Percentiles rank a stretch among this genome's conserved stretches.
These are phyloP conservation scores for Lasioglossum villosulum DNA, from an alignment of 2,888 invertebrate genomes.

Conservation along the genomic window DNA sequence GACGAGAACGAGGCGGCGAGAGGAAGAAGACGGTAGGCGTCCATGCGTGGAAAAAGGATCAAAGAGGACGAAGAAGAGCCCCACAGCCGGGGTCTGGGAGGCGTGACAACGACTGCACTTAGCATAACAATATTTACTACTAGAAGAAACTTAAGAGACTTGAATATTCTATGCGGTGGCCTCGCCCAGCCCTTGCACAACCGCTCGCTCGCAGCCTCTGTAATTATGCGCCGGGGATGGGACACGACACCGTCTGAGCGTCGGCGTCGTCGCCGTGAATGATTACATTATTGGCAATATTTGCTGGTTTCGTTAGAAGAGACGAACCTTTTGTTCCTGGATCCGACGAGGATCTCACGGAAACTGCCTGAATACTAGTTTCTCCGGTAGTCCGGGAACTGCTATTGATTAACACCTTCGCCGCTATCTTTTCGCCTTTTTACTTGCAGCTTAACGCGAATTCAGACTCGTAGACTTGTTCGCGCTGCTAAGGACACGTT, in stretches of 20 bases:
- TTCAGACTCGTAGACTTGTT: neutral
- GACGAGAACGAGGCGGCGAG: neutral
- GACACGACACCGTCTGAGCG: slow-evolving; percentile 45
- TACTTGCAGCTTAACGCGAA: neutral
- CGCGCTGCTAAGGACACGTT: neutral
- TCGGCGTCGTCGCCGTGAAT: slow-evolving; percentile 14
- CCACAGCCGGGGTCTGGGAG: slow-evolving; percentile 47
- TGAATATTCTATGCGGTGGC: slow-evolving; percentile 74
- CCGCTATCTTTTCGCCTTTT: neutral
- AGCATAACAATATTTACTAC: slow-evolving; percentile 78
- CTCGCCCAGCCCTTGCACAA: slow-evolving; percentile 76
- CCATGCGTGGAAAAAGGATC: neutral
- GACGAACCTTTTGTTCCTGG: neutral
- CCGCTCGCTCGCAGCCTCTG: slow-evolving; percentile 50
- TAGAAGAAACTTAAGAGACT: slow-evolving; percentile 73
- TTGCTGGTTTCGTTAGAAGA: slow-evolving; percentile 8
- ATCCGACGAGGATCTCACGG: neutral
- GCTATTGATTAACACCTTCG: slow-evolving; percentile 1
- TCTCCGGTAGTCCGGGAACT: neutral
- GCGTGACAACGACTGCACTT: slow-evolving; percentile 76
- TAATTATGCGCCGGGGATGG: slow-evolving; percentile 70
- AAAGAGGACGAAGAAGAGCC: slow-evolving; percentile 27
- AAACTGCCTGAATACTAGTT: neutral
- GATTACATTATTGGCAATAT: slow-evolving; percentile 15
- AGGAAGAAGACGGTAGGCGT: neutral